These are phyloP conservation scores for Neoascia interrupta DNA, from an alignment of 2,888 invertebrate species.

Conservation along the genomic window DNA sequence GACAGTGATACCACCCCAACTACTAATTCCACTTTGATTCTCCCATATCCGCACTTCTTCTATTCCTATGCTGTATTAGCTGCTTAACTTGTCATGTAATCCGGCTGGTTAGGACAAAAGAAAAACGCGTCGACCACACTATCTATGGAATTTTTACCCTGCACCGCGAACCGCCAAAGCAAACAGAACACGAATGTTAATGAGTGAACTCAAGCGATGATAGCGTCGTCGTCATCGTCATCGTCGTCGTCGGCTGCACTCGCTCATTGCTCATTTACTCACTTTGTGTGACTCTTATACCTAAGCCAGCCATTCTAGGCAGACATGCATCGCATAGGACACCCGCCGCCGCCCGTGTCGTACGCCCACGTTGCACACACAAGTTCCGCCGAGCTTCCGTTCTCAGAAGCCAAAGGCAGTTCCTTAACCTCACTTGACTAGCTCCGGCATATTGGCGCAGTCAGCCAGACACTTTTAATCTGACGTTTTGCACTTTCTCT, in stretches of 20 bases:
- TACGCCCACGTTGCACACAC: no score
- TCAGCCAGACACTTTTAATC: slow-evolving; percentile 57
- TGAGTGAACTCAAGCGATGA: slow-evolving; percentile 9
- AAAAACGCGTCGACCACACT: slow-evolving; percentile 20
- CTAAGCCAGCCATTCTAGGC: no score
- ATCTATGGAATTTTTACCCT: slow-evolving; percentile 37
- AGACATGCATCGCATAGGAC: no score
- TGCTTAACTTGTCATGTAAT: slow-evolving; percentile 56
- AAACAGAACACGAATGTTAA: slow-evolving; percentile 20
- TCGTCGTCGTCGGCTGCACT: no score
- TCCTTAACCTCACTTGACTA: slow-evolving; percentile 66
- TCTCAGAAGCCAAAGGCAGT: slow-evolving; percentile 56
- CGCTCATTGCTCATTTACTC: slow-evolving; percentile 52
- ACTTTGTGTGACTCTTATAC: no score
- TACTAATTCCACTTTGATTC: slow-evolving; percentile 41
- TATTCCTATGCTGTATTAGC: background rate
- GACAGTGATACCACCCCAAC: slow-evolving; percentile 34
- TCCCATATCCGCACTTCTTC: slow-evolving; percentile 1
- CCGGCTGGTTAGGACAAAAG: slow-evolving; percentile 48
- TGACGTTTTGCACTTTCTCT: slow-evolving; percentile 58
- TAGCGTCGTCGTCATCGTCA: no score
- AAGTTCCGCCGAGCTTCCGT: slow-evolving; percentile 58
- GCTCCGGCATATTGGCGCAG: no score
- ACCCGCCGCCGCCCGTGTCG: slow-evolving; percentile 11
- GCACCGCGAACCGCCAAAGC: background rate